Conservation (phyloP, 2,888 invertebrate genomes). For the Isotomurus palustris region DNA sequence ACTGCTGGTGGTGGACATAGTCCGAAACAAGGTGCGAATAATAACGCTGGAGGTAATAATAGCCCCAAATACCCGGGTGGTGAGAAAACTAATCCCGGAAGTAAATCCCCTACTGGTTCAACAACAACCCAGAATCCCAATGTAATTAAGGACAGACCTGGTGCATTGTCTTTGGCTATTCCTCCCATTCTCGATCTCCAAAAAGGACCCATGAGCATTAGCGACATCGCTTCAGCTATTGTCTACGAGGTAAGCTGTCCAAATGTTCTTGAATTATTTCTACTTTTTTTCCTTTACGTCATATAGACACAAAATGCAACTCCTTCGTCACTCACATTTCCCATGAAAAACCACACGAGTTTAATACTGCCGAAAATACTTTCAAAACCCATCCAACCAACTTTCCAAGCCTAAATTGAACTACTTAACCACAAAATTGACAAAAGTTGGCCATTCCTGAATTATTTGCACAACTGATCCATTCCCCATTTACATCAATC, state of each 20-base stretch:
- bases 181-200: neutral
- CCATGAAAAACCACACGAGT: no score
- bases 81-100: neutral
- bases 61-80: neutral
- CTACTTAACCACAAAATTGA: no score
- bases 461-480: no score
- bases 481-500: no score
- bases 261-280: neutral
- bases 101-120: neutral
- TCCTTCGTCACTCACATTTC: no score
- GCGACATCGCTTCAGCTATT: conserved; percentile 25
- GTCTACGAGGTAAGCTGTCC: conserved; percentile 23
- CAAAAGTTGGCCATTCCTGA: no score
- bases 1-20: conserved; percentile 11
- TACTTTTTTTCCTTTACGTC: no score
- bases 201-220: conserved; percentile 22
- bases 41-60: neutral
- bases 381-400: no score
- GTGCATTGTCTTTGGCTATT: neutral
- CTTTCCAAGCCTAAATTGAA: no score
- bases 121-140: neutral
- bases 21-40: conserved; percentile 9
- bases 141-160: no score
- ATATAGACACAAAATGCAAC: no score
- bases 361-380: no score